These are phyloP conservation scores for Crambe crambe DNA, from an alignment of 37 sponge, comb jelly and placozoan genomes.

Conservation along the genomic window DNA sequence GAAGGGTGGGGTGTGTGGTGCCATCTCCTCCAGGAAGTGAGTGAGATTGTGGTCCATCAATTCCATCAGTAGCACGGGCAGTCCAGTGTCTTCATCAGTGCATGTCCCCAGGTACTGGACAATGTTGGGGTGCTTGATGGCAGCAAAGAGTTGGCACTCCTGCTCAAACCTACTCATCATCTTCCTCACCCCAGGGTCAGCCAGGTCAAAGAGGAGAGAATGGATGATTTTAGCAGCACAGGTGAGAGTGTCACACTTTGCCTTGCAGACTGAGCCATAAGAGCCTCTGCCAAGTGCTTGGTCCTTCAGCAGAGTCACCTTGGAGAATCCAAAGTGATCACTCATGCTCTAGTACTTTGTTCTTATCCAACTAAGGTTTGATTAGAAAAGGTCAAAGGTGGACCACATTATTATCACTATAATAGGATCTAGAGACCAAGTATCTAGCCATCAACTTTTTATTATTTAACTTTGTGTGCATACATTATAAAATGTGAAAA, in stretches of 20 bases:
- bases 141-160: not conserved
- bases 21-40: not conserved
- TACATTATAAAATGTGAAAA: no score
- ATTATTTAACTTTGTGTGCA: no score
- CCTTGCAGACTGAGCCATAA: constrained; percentile 18
- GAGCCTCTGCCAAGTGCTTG: not conserved
- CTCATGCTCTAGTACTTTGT: no score
- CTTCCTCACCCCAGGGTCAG: not conserved
- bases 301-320: not conserved
- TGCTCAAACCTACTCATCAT: not conserved
- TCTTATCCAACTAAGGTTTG: no score
- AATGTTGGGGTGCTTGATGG: constrained; percentile 16
- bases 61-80: constrained; percentile 4
- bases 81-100: not conserved
- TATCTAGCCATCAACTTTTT: no score
- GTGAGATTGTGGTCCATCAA: not conserved
- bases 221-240: constrained; percentile 27
- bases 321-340: no score
- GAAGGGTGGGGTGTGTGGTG: not conserved
- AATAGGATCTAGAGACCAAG: no score
- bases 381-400: no score
- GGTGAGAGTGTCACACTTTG: not conserved
- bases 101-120: constrained; percentile 18
- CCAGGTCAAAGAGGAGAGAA: not conserved
- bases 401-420: no score